Evolutionary conservation across 37 sponge, comb jelly and placozoan genomes (phyloP).

Genomic region (Aphrocallistes beatrix): DNA sequence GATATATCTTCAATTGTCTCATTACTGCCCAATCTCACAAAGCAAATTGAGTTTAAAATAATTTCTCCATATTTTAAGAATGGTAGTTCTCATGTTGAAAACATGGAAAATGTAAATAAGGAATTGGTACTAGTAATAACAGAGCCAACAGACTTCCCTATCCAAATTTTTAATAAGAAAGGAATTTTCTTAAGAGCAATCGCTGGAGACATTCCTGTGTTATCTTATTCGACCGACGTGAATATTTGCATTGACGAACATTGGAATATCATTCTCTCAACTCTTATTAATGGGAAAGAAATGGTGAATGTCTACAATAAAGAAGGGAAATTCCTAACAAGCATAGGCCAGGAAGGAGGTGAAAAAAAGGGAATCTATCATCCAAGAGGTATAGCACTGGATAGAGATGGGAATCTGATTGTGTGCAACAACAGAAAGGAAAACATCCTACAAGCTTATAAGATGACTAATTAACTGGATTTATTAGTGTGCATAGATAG

Average conservation of each 20-base stretch:
- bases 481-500: too few species aligned
- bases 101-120: background rate
- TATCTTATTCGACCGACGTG: background rate
- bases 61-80: background rate
- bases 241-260: background rate
- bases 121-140: background rate
- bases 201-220: too few species aligned
- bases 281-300: background rate
- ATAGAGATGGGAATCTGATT: background rate
- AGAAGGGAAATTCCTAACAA: background rate
- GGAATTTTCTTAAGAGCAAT: background rate
- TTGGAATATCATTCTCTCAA: constrained; percentile 11
- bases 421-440: background rate
- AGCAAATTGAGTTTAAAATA: background rate
- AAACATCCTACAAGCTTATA: background rate
- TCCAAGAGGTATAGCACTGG: constrained; percentile 3
- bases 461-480: too few species aligned
- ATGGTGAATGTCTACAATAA: background rate
- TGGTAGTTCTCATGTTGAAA: background rate
- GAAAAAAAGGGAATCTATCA: background rate
- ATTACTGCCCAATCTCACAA: background rate
- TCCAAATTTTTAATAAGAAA: background rate
- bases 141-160: background rate
- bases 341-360: background rate
- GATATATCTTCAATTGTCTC: background rate